Conservation (phyloP, 2,113 vertebrate genomes). For the Mystacornis crossleyi region DNA sequence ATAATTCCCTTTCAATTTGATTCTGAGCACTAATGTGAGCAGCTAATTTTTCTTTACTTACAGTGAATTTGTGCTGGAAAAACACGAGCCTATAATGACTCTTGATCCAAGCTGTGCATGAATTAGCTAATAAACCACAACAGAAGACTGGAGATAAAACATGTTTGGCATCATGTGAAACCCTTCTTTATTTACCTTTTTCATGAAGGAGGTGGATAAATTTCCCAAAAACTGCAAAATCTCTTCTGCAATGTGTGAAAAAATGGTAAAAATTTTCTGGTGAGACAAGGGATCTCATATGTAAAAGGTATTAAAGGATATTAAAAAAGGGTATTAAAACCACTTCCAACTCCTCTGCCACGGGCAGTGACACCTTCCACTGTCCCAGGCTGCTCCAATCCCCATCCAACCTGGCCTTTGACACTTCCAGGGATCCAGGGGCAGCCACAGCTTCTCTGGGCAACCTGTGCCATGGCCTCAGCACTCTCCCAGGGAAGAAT, state of each 20-base stretch:
- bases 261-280: not conserved
- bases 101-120: not conserved
- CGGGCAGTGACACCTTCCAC: not conserved
- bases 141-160: not conserved
- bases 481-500: rapidly evolving
- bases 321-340: not conserved
- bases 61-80: not conserved
- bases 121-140: not conserved
- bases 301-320: not conserved
- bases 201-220: not conserved
- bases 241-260: rapidly evolving
- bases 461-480: rapidly evolving
- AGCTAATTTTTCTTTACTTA: not conserved
- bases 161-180: not conserved
- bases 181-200: not conserved
- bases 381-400: rapidly evolving
- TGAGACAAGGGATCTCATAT: not conserved
- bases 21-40: not conserved
- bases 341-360: not conserved
- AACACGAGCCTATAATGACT: not conserved
- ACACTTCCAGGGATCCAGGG: not conserved
- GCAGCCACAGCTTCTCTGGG: not conserved
- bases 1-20: not conserved
- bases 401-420: rapidly evolving
- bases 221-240: not conserved